Conservation (phyloP, 2,797 vertebrate genomes). For the Cottoperca gobio region DNA sequence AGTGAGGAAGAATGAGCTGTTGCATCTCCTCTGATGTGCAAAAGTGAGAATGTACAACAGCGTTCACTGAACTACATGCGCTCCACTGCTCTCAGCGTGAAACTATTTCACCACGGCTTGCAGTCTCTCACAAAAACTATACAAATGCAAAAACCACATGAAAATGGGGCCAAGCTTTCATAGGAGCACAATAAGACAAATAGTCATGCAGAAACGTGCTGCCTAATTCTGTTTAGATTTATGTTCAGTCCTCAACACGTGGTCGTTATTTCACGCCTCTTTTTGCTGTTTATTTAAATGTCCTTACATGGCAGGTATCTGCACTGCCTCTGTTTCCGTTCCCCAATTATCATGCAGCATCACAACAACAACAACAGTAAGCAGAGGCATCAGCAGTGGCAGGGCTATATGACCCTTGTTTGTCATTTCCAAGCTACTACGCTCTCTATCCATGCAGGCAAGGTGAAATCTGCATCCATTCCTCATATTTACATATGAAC, state of each 20-base stretch:
- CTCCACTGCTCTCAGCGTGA: conserved; percentile 75
- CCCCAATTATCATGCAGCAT: conserved; percentile 55
- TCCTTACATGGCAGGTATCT: conserved; percentile 3
- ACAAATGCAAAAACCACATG: conserved; percentile 53
- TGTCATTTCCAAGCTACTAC: conserved; percentile 53
- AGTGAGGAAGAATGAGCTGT: conserved; percentile 68
- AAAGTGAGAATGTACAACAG: conserved; percentile 70
- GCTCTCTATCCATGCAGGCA: conserved; percentile 51
- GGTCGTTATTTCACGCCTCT: background rate
- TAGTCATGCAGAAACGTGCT: background rate
- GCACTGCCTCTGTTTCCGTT: conserved; percentile 1
- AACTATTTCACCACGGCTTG: conserved; percentile 60
- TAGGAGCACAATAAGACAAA: conserved; percentile 15
- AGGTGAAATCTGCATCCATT: conserved; percentile 77
- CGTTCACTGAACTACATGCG: conserved; percentile 58
- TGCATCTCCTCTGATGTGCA: conserved; percentile 64
- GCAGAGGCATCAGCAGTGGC: conserved; percentile 44
- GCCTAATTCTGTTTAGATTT: conserved; percentile 34
- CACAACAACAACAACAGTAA: conserved; percentile 43
- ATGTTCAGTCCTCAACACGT: conserved; percentile 16
- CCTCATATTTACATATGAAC: conserved; percentile 80
- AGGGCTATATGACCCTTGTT: conserved; percentile 55
- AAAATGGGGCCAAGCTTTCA: conserved; percentile 45
- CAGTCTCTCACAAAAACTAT: conserved; percentile 52
- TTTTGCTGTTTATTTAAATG: background rate